These are phyloP conservation scores for Nephrotoma guestfalica DNA, from an alignment of 2,888 invertebrate species.

Conservation along the genomic window DNA sequence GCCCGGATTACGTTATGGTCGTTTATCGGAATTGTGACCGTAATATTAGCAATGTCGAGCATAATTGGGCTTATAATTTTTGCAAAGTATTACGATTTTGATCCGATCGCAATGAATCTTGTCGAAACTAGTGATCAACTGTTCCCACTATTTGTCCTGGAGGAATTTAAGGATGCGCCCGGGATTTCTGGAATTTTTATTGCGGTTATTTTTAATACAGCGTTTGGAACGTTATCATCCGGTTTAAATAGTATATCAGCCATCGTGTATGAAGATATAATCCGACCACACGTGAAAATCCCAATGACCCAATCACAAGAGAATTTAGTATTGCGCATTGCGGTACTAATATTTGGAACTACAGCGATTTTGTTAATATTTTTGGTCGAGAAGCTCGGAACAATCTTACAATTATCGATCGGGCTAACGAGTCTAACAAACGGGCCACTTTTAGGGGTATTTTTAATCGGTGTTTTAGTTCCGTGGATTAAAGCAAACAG, in stretches of 20 bases:
- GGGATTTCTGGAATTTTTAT: background rate
- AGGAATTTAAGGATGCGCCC: background rate
- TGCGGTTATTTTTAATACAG: background rate
- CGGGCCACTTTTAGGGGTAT: background rate
- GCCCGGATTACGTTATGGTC: background rate
- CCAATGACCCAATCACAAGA: background rate
- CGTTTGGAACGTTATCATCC: background rate
- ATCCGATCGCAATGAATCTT: background rate
- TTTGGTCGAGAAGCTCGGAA: background rate
- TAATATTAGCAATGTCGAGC: background rate
- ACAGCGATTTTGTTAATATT: background rate
- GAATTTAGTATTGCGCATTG: background rate
- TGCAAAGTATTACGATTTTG: background rate
- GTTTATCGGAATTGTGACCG: background rate
- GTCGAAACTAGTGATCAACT: background rate
- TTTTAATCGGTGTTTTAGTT: background rate
- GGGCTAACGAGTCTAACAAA: background rate
- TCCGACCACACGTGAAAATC: background rate
- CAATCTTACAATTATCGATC: background rate
- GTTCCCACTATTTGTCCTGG: background rate
- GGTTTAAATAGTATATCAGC: conserved; percentile 1
- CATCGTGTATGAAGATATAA: background rate
- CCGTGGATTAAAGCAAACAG: conserved; percentile 1
- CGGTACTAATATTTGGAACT: background rate
- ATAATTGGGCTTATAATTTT: background rate